Percentiles rank a stretch among this genome's conserved stretches.
Conservation (phyloP, 2,113 vertebrate genomes). For the Sclerurus mexicanus region DNA sequence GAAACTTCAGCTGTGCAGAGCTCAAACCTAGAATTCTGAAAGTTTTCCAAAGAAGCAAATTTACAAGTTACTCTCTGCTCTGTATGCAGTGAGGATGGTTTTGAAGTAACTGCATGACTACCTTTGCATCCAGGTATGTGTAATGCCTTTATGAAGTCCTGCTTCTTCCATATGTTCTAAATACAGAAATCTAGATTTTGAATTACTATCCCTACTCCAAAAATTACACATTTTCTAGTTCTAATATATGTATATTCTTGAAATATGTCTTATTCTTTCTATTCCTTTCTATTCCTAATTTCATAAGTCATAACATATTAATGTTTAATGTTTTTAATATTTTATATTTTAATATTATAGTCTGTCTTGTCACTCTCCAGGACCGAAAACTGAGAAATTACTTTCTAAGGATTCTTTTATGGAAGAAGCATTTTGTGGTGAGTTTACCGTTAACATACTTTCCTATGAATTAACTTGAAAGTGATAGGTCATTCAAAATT, state of each 20-base stretch:
- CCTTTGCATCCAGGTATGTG: background rate
- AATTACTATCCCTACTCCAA: background rate
- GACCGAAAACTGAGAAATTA: background rate
- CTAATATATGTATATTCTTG: background rate
- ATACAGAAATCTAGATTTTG: background rate
- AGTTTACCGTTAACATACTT: background rate
- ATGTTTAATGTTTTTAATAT: background rate
- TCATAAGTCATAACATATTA: background rate
- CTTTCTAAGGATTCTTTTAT: background rate
- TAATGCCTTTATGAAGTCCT: background rate
- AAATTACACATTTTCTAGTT: background rate
- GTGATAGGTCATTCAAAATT: background rate
- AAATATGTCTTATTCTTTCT: background rate
- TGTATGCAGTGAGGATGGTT: background rate
- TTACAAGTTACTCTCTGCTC: background rate
- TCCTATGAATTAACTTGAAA: background rate
- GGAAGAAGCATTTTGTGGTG: background rate
- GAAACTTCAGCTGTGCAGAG: background rate
- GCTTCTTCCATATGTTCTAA: background rate
- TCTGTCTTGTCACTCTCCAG: background rate
- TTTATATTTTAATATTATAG: background rate
- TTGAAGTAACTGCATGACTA: background rate
- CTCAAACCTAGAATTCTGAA: background rate
- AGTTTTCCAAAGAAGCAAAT: background rate
- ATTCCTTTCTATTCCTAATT: too few relatives aligned